A percentile compares a stretch with the other conserved stretches of the same genome.
These are phyloP conservation scores for Neocrepidodera transversa DNA, from an alignment of 2,888 invertebrate genomes.

Conservation along the genomic window DNA sequence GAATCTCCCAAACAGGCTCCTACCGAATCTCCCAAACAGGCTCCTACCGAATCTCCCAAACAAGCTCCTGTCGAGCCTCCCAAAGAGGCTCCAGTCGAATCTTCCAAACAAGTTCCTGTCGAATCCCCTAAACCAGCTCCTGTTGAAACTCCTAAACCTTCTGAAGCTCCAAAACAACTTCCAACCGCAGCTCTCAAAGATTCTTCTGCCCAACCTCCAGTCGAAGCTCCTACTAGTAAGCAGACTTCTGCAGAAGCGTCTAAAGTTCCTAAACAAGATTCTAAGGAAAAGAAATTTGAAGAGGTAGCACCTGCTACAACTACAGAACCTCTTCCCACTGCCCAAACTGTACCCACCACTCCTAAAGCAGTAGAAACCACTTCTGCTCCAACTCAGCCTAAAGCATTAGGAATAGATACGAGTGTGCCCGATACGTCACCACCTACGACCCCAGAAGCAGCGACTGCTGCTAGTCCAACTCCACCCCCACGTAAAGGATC, in stretches of 20 bases:
- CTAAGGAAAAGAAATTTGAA: conserved; percentile 39
- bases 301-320: not conserved
- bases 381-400: conserved; percentile 48
- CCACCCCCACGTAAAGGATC: conserved; percentile 58
- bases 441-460: conserved; percentile 24
- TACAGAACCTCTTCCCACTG: conserved; percentile 54
- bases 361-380: conserved; percentile 49
- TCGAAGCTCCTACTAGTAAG: not conserved
- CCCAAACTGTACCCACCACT: not conserved
- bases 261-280: conserved; percentile 39
- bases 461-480: conserved; percentile 39
- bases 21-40: conserved; percentile 39
- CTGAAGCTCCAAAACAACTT: conserved; percentile 39
- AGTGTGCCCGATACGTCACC: conserved; percentile 40
- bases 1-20: conserved; percentile 38
- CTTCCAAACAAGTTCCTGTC: no score
- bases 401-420: conserved; percentile 35
- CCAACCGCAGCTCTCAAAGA: conserved; percentile 35
- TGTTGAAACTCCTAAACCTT: conserved; percentile 26
- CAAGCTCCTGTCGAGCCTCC: conserved; percentile 3
- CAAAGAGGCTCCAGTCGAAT: not conserved
- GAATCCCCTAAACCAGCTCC: conserved; percentile 2
- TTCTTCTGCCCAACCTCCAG: not conserved
- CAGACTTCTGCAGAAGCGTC: conserved; percentile 3
- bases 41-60: not conserved